A percentile compares a stretch with the other conserved stretches of the same genome.
Conservation (phyloP, 1,140 invertebrate genomes). For the Ectropis grisescens region DNA sequence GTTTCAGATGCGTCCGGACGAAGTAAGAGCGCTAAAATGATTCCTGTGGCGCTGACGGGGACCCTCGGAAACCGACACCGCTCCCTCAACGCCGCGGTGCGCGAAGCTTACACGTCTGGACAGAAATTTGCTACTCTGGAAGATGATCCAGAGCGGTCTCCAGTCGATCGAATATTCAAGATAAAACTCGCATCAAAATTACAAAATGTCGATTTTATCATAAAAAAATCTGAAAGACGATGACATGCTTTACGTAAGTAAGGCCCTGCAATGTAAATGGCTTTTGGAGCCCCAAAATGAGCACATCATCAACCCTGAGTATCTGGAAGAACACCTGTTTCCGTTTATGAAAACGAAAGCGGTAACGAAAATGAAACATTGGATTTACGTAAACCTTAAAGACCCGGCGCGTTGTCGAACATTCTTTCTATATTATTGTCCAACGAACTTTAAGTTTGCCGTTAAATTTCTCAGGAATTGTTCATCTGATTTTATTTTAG, state of each 20-base stretch:
- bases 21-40: too few species aligned
- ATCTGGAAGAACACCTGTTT: slow-evolving; percentile 30
- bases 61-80: slow-evolving; percentile 30
- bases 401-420: slow-evolving; percentile 23
- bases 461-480: slow-evolving; percentile 35
- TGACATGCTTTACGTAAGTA: slow-evolving; percentile 43
- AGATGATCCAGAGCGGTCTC: slow-evolving; percentile 19
- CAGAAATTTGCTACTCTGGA: slow-evolving; percentile 14
- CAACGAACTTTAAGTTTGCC: slow-evolving; percentile 19
- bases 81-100: slow-evolving; percentile 26
- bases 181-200: slow-evolving; percentile 38
- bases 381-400: slow-evolving; percentile 27
- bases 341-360: slow-evolving; percentile 38
- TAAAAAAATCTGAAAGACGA: slow-evolving; percentile 31
- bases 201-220: slow-evolving; percentile 30
- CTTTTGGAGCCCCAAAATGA: slow-evolving; percentile 22
- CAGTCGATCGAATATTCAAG: slow-evolving; percentile 40
- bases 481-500: slow-evolving; percentile 20
- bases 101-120: slow-evolving; percentile 10
- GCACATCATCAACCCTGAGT: slow-evolving; percentile 28
- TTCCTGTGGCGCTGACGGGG: slow-evolving; percentile 22
- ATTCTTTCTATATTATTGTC: slow-evolving; percentile 40
- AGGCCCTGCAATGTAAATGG: slow-evolving; percentile 32
- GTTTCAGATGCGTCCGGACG: too few species aligned
- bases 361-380: slow-evolving; percentile 41